Conservation (phyloP, 2,113 vertebrate species). For the Pogonocichla stellata region DNA sequence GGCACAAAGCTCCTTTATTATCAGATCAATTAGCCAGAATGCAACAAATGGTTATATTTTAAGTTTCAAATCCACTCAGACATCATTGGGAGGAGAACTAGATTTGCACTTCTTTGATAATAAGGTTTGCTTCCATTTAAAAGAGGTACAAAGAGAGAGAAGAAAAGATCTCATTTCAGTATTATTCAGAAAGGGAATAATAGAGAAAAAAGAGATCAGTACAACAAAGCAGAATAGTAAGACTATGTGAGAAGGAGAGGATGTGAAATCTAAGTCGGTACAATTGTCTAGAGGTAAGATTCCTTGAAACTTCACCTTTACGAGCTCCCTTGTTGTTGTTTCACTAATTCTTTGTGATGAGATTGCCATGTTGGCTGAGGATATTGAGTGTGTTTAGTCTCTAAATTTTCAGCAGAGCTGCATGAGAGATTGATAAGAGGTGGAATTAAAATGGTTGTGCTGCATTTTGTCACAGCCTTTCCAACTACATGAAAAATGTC, state of each 20-base stretch:
- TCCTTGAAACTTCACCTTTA: background rate
- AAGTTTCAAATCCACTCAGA: background rate
- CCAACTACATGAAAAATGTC: background rate
- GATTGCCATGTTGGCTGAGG: background rate
- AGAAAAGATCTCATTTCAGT: background rate
- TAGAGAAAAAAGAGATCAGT: background rate
- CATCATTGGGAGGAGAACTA: background rate
- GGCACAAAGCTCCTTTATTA: background rate
- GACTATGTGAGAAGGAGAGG: background rate
- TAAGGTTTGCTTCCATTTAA: background rate
- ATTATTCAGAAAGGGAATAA: constrained; percentile 6
- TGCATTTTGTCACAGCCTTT: background rate
- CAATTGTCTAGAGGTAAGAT: background rate
- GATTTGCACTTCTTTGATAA: background rate
- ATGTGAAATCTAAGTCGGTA: background rate
- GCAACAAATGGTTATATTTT: background rate
- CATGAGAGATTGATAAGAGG: background rate
- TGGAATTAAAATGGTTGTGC: background rate
- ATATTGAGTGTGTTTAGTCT: background rate
- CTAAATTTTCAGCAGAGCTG: background rate
- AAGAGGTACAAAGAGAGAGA: background rate
- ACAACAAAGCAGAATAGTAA: background rate
- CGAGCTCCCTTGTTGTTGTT: background rate
- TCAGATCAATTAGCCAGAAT: background rate
- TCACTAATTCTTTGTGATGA: background rate